Evolutionary conservation across 2,797 vertebrate species (phyloP), one percentile per base, ranked within the genome.

Genomic region (Harpagifer antarcticus): DNA sequence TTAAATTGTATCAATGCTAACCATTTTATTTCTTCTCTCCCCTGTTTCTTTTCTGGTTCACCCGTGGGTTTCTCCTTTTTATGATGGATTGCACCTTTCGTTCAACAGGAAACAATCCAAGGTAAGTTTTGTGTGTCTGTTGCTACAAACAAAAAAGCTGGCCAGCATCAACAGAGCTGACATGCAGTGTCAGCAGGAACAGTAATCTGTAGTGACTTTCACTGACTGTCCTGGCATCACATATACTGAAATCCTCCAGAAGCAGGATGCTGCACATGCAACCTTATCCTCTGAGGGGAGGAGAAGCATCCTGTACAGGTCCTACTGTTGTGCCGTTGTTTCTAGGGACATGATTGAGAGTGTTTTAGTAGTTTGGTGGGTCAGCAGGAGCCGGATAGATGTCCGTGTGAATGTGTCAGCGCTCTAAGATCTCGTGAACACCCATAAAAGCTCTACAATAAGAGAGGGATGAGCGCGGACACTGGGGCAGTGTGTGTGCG

Each of bases 391-490:
- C 86, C 76, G 83, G 82, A 92, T 88, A 87, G 88, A 90, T 82
- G 91, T 92, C 90, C 90, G 88, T 93, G 92, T 94, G 92, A 94
- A 94, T 83, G 89, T 93, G 93, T 93, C 90, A 92, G 91, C 53
- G 71, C 89, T 91, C 80, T 85, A 83, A 92, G 90, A 93, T 92
- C 91, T 92, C 42, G 76, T 87, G 88, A 94, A 91, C 82, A 85
- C 76, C 90, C 91, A 94, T 93, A 94, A 93, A 94, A 88, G 89
- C 88, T 76, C 76, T 73, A 93, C 92, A 93, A 93, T 90, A 91
- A 91, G 89, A 91, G 89, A 90, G 90, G 92, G 91, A 94, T 92
- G 91, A 92, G 92, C 69, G 83, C 45, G 66, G 89, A 94, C 93
- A 94, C 91, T 93, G 92, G 87, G 89, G 81, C 88, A 89, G 88